Conservation (phyloP, 1,140 invertebrate species). For the Aphelenchoides avenae region DNA sequence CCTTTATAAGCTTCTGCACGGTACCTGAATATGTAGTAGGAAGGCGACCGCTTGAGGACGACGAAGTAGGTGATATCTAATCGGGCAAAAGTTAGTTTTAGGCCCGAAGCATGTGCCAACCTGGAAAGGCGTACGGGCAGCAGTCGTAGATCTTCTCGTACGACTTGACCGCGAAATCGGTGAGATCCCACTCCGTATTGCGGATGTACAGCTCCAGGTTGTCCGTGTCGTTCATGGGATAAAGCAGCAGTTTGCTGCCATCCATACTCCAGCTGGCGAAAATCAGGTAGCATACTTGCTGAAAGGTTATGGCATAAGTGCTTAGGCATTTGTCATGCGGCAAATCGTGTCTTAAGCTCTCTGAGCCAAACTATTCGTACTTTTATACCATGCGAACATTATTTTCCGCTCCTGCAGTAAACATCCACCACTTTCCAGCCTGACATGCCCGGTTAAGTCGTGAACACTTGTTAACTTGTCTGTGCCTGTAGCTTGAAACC, state of each 20-base stretch:
- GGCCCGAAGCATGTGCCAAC: too few species aligned
- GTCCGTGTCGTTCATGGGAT: conserved; percentile 38
- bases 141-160: conserved; percentile 48
- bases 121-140: conserved; percentile 41
- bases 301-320: conserved; percentile 11
- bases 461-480: too few species aligned
- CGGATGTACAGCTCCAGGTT: conserved; percentile 51
- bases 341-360: too few species aligned
- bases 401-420: too few species aligned
- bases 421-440: too few species aligned
- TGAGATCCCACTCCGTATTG: conserved; percentile 50
- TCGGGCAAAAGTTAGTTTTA: too few species aligned
- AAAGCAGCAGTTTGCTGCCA: conserved; percentile 42
- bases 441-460: too few species aligned
- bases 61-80: conserved; percentile 58
- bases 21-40: conserved; percentile 57
- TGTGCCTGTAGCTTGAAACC: too few species aligned
- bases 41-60: conserved; percentile 57
- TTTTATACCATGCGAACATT: too few species aligned
- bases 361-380: too few species aligned
- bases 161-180: conserved; percentile 47
- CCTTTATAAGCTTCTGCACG: too few species aligned
- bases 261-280: conserved; percentile 51
- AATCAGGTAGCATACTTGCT: conserved; percentile 49
- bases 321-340: too few species aligned